Conservation (phyloP, 2,797 vertebrate species). For the Pangasius krempfi region DNA sequence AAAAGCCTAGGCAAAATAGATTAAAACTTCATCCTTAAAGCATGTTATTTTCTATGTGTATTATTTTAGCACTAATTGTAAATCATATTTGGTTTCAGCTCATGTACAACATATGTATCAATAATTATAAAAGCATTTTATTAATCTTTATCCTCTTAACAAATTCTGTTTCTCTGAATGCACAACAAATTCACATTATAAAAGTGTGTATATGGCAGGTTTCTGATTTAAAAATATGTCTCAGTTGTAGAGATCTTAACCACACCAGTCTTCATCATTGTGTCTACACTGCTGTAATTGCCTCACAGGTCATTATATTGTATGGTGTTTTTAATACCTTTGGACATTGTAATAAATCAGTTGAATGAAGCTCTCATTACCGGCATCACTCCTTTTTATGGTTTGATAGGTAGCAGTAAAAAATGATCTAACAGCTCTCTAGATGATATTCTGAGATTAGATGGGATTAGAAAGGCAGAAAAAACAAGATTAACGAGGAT, state of each 20-base stretch:
- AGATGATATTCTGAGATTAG: slow-evolving; percentile 39
- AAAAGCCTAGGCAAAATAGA: not conserved
- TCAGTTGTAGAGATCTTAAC: not conserved
- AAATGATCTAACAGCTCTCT: slow-evolving; percentile 9
- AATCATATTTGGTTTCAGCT: not conserved
- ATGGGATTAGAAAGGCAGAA: slow-evolving; percentile 19
- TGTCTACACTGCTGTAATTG: slow-evolving; percentile 9
- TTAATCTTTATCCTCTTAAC: not conserved
- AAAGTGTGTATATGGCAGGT: not conserved
- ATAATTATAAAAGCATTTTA: not conserved
- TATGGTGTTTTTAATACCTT: slow-evolving; percentile 27
- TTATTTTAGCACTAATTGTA: not conserved
- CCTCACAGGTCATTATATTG: slow-evolving; percentile 17
- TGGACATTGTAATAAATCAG: slow-evolving; percentile 21
- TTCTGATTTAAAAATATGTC: not conserved
- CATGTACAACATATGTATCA: not conserved
- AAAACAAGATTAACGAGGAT: slow-evolving; percentile 48
- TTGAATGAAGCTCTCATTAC: slow-evolving; percentile 14
- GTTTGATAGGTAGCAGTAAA: slow-evolving; percentile 18
- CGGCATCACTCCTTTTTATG: not conserved
- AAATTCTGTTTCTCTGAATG: not conserved
- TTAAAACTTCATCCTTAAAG: not conserved
- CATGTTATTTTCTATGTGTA: not conserved
- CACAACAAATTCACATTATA: not conserved
- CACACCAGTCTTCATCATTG: slow-evolving; percentile 12